Evolutionary conservation across 2,888 invertebrate species (phyloP), one percentile per base, ranked within the genome.

Genomic region (Ptychoptera albimana): DNA sequence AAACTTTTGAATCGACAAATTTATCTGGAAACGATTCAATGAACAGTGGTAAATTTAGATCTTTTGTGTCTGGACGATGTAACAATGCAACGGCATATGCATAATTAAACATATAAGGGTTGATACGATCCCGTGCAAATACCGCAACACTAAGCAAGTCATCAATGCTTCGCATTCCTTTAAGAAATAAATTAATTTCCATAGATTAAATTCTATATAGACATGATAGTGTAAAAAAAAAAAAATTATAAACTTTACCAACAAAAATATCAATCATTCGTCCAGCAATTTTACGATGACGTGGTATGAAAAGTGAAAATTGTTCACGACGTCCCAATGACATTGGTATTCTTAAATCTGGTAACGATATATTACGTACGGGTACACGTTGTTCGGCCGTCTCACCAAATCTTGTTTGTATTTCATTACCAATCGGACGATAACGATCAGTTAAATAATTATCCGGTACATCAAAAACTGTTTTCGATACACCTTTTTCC

Each of bases 91-190:
- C 82, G 1, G 84, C 81, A 30, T 79, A 69, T 16, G 80, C 77
- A 58, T 87, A 87, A 59, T 84, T 79, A 64, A 82, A 89, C 53
- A 89, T 62, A 50, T 79, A 77, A 0, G 86, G 79, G 63, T 89
- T 89, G 5, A 86, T 64, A 37, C 80, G 74, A 51, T 80, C 80
- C 37, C 84, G 72, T 29, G 78, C 73, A 55, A 71, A 85, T 11
- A 77, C 77, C 34, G 82, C 75, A 23, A 79, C 42, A 75, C 73
- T 48, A 53, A 76, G 64, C 45, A 87, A 71, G 50, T 86, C 84
- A 0, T 82, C 79, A 10, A 78, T 60, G 38, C 73, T 73, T 34
- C 77, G 70, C 74, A 84, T 76, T 14, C 74, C 82, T 80, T 59
- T n/a, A 51, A 55, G 48, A 40, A 42, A 36, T 39, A 41, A 16